A percentile compares a stretch with the other conserved stretches of the same genome.
phyloP scores from a whole-genome alignment of 2,797 vertebrate genomes.

The Spinibarbus caldwelli region DNA sequence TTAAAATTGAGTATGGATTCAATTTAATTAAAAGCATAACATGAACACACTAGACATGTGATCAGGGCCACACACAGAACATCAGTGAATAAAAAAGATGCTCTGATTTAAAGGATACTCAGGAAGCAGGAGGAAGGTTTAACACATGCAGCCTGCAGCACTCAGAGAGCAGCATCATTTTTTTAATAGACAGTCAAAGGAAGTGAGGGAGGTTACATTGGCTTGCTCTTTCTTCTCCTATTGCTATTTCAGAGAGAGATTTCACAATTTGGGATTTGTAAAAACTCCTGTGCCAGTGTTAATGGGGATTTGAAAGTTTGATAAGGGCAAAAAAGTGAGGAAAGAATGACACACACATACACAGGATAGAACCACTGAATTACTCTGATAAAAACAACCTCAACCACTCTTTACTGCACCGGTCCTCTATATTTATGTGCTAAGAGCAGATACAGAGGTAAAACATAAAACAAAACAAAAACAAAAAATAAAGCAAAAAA shows the following conservation, averaged over 20 bases:
- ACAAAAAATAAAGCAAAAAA: no score
- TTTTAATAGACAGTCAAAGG: slow-evolving; percentile 29
- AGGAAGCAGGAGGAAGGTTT: slow-evolving; percentile 8
- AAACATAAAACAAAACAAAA: neutral
- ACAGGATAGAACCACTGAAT: neutral
- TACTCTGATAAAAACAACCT: neutral
- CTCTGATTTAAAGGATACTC: slow-evolving; percentile 16
- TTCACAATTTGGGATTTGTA: slow-evolving; percentile 14
- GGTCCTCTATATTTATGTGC: neutral
- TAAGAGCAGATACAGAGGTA: neutral
- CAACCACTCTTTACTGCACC: slow-evolving; percentile 6
- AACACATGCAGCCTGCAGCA: slow-evolving; percentile 5
- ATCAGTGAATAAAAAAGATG: slow-evolving; percentile 2
- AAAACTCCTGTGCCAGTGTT: slow-evolving; percentile 1
- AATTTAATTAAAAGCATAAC: slow-evolving; percentile 28
- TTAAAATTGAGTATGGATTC: slow-evolving; percentile 1
- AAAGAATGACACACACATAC: neutral
- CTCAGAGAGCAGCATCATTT: slow-evolving; percentile 24
- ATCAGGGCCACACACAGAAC: neutral
- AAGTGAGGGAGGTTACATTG: slow-evolving; percentile 17
- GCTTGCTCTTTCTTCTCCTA: slow-evolving; percentile 5
- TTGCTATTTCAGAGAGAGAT: slow-evolving; percentile 11
- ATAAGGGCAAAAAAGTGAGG: neutral
- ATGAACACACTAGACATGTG: neutral
- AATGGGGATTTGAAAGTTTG: slow-evolving; percentile 33